Evolutionary conservation across 2,113 vertebrate species (phyloP), one percentile per base, ranked within the genome.

Genomic region (Hemibagrus wyckioides): DNA sequence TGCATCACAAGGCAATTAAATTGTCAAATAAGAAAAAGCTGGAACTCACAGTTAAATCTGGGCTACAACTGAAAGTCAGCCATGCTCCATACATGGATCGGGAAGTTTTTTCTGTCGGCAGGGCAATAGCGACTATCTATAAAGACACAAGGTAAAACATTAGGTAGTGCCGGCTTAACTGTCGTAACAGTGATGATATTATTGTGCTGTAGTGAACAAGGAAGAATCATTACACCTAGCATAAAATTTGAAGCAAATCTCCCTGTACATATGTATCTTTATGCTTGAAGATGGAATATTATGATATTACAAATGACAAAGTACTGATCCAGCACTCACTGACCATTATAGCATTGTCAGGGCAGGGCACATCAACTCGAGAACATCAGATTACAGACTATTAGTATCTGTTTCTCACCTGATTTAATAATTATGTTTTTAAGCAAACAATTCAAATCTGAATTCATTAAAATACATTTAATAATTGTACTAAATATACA

Each of bases 31-130:
- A 11, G 9, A 54, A 59, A 65, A 84, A 25, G 3, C n/a, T 80
- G 48, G 10, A 84, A 94, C 97, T 97, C 89, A 99, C 98, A 85
- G 95, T 92, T 0, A 94, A 82, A 36, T n/a, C 87, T 84, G 88
- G 94, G 92, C 97, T 96, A 91, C 98, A 99, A 88, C 92, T 94
- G 90, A 95, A 96, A 0, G 94, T 96, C 90, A 99, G 50, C 1
- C 56, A 89, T 10, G 95, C 96, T 85, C 98, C 98, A 0, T 99
- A 95, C 96, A 99, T 94, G 25, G 95, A 96, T 85, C 96, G 93
- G 56, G 96, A 6, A 4, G 59, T 41, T 61, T 79, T 85, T 2
- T 90, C 79, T 0, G 3, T 90, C 92, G 3, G 94, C 75, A 96
- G n/a, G 0, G 94, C 92, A n/a, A 94, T 88, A 84, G 96, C 95